These are phyloP conservation scores for Amphimedon queenslandica DNA, from an alignment of 37 sponge, comb jelly and placozoan genomes.

Conservation along the genomic window DNA sequence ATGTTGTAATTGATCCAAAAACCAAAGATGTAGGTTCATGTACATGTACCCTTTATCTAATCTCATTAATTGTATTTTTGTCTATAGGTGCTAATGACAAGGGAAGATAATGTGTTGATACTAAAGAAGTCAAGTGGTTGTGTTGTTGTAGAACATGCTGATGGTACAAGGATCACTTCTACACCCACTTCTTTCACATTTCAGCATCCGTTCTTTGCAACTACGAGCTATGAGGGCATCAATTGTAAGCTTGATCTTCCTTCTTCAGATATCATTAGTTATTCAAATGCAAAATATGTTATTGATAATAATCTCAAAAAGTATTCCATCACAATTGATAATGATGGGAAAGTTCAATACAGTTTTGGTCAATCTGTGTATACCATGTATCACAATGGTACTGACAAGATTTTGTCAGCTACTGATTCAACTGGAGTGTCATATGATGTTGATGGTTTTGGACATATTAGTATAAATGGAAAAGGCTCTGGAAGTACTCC, in stretches of 20 bases:
- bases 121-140: slow-evolving; percentile 60
- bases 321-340: slow-evolving; percentile 17
- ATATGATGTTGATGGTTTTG: slow-evolving; percentile 27
- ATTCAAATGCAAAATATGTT: slow-evolving; percentile 1
- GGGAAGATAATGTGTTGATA: slow-evolving; percentile 77
- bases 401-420: slow-evolving; percentile 10
- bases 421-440: slow-evolving; percentile 4
- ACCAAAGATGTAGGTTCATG: slow-evolving; percentile 51
- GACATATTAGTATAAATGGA: not conserved
- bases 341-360: slow-evolving; percentile 22
- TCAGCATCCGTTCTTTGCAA: not conserved
- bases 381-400: slow-evolving; percentile 30
- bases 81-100: slow-evolving; percentile 60
- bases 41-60: not conserved
- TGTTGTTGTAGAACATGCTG: slow-evolving; percentile 67
- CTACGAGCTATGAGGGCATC: not conserved
- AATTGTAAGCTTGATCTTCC: slow-evolving; percentile 6
- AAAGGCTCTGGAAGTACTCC: not conserved
- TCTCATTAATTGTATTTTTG: not conserved
- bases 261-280: not conserved
- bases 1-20: slow-evolving; percentile 60
- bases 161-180: slow-evolving; percentile 89
- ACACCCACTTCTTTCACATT: slow-evolving; percentile 12
- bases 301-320: slow-evolving; percentile 3
- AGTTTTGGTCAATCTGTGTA: not conserved